phyloP scores from a whole-genome alignment of 2,113 vertebrate genomes.

The Corythornis vintsioides region DNA sequence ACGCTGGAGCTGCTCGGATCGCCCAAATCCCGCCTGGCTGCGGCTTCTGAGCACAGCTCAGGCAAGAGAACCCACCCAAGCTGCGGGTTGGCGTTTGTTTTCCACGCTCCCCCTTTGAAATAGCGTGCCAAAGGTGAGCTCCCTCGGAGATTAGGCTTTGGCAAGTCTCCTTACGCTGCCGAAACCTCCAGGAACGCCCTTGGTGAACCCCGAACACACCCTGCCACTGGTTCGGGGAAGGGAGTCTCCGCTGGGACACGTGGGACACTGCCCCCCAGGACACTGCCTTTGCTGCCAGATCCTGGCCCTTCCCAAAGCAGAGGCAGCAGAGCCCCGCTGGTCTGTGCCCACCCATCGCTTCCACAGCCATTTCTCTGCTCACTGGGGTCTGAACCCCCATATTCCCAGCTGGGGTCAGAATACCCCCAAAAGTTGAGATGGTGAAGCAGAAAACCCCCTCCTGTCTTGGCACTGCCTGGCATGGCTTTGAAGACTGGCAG shows the following conservation, averaged over 20 bases:
- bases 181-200: not conserved
- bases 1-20: not conserved
- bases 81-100: conserved; percentile 27
- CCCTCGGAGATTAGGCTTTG: not conserved
- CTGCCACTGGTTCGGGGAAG: not conserved
- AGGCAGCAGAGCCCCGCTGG: not conserved
- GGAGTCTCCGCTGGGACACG: not conserved
- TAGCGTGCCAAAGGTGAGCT: not conserved
- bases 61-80: not conserved
- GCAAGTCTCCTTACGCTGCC: not conserved
- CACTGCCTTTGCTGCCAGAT: not conserved
- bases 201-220: not conserved
- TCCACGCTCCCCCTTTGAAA: not conserved
- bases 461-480: not conserved
- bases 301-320: not conserved
- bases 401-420: not conserved
- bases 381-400: not conserved
- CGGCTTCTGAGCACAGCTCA: conserved; percentile 1
- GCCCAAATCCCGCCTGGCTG: not conserved
- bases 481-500: rapidly evolving
- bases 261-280: not conserved
- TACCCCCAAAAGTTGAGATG: not conserved
- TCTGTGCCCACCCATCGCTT: not conserved
- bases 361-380: rapidly evolving
- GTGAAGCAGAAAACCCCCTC: not conserved